Evolutionary conservation across 2,113 vertebrate species (phyloP).

Genomic region (Myodes glareolus): DNA sequence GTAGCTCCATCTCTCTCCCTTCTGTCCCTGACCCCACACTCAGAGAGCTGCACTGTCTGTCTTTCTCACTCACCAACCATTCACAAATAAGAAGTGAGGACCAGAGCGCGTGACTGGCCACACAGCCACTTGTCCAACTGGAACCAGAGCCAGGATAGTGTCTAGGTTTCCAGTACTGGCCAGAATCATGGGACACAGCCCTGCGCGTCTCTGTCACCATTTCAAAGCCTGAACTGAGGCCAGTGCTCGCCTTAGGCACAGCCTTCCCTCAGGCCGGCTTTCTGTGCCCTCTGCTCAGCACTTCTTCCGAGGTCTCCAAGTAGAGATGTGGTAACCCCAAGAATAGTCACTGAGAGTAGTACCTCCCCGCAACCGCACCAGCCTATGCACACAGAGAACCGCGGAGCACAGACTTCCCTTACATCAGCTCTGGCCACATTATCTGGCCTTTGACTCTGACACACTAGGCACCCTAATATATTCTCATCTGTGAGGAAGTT

Average conservation of each 20-base stretch:
- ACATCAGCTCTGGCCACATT: neutral
- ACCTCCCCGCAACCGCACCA: accelerated
- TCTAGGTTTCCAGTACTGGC: neutral
- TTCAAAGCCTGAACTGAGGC: neutral
- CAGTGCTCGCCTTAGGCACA: accelerated
- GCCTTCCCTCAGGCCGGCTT: accelerated
- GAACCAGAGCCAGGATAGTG: neutral
- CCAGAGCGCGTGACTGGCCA: neutral
- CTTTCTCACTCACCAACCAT: neutral
- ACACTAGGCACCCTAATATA: neutral
- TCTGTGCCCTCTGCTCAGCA: neutral
- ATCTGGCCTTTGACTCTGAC: neutral
- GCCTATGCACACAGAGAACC: neutral
- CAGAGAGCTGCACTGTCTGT: neutral
- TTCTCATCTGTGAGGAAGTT: neutral
- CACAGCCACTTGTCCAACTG: neutral
- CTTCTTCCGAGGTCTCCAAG: neutral
- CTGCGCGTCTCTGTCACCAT: neutral
- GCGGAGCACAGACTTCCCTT: neutral
- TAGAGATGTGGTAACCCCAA: neutral
- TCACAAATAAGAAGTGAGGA: neutral
- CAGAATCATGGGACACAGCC: accelerated
- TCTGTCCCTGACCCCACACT: too few species aligned
- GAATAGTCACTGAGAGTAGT: neutral
- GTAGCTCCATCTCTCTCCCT: neutral